Evolutionary conservation across 2,113 vertebrate genomes (phyloP).

Genomic region (Lagopus muta): DNA sequence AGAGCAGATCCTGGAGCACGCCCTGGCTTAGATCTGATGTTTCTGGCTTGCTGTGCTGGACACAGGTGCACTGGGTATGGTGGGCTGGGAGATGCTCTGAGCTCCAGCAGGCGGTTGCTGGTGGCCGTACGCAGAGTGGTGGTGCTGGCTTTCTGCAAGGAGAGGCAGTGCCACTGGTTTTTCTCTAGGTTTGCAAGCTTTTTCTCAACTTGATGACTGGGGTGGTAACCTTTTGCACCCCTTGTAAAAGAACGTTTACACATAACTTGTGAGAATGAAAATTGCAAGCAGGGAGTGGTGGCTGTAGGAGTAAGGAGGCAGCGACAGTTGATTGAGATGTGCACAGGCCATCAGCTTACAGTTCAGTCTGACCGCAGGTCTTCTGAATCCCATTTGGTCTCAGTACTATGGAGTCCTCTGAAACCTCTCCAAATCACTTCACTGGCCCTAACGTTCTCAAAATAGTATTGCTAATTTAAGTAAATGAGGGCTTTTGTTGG

Average conservation of each 20-base stretch:
- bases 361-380: not conserved
- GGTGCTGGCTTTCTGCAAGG: not conserved
- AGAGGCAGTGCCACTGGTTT: not conserved
- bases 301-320: not conserved
- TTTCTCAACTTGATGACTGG: not conserved
- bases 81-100: not conserved
- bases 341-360: fast-evolving
- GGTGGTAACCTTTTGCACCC: not conserved
- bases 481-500: not conserved
- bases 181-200: not conserved
- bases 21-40: not conserved
- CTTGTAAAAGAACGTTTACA: not conserved
- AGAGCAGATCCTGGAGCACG: not conserved
- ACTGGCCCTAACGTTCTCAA: not conserved
- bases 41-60: not conserved
- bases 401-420: not conserved
- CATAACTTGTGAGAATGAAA: not conserved
- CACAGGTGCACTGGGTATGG: fast-evolving
- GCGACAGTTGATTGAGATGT: not conserved
- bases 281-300: not conserved
- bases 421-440: not conserved
- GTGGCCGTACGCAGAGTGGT: not conserved
- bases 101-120: not conserved
- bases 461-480: not conserved
- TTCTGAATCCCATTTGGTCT: not conserved